Evolutionary conservation across 2,888 invertebrate species (phyloP).

Genomic region (Luperina nickerlii): DNA sequence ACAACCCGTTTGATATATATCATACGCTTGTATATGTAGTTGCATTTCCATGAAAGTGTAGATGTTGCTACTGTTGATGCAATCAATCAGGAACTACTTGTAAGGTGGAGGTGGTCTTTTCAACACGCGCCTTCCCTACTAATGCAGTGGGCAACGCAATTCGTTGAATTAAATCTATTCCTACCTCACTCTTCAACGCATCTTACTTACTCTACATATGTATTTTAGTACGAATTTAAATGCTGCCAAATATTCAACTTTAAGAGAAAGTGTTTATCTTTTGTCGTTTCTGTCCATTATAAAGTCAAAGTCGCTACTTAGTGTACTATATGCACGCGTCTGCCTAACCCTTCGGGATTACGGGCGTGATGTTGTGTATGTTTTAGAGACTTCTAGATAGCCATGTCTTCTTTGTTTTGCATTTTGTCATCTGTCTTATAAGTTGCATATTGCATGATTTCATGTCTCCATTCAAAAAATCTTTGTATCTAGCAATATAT

Average conservation of each 20-base stretch:
- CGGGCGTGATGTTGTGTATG: too few relatives aligned
- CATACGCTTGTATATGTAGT: background rate
- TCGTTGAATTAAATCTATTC: conserved; percentile 14
- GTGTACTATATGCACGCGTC: too few relatives aligned
- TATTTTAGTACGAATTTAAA: background rate
- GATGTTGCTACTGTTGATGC: conserved; percentile 32
- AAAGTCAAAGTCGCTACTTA: too few relatives aligned
- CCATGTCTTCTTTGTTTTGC: background rate
- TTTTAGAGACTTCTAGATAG: background rate
- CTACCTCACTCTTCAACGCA: background rate
- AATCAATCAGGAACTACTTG: conserved; percentile 45
- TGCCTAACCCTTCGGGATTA: too few relatives aligned
- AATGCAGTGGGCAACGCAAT: conserved; percentile 16
- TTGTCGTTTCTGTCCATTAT: background rate
- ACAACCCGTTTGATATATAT: conserved; percentile 5
- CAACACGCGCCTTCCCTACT: conserved; percentile 15
- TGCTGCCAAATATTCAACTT: conserved; percentile 1
- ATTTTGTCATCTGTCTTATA: background rate
- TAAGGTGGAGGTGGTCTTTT: conserved; percentile 18
- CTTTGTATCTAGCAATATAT: conserved; percentile 2
- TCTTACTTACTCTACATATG: background rate
- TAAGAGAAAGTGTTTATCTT: background rate
- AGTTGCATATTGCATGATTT: background rate
- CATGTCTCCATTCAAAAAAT: background rate
- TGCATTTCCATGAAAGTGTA: conserved; percentile 35